A percentile compares a stretch with the other conserved stretches of the same genome.
These are phyloP conservation scores for Drosophila macrospina DNA, from an alignment of 2,888 invertebrate genomes.

Conservation along the genomic window DNA sequence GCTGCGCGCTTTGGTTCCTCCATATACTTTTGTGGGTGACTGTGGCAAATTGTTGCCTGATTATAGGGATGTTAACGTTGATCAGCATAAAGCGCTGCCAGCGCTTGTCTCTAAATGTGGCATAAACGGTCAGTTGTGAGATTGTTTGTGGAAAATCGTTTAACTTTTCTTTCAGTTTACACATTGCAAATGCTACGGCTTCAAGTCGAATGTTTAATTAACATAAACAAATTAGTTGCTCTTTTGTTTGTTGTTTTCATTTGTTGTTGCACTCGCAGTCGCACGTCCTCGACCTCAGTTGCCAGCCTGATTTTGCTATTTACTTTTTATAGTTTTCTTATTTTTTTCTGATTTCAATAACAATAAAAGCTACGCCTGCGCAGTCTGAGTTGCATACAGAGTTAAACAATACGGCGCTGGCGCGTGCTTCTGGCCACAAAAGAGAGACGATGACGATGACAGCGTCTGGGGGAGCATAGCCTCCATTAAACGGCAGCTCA, in stretches of 20 bases:
- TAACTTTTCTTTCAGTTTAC: slow-evolving; percentile 2
- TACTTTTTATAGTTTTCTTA: slow-evolving; percentile 13
- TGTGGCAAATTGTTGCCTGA: slow-evolving; percentile 71
- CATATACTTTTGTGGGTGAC: slow-evolving; percentile 66
- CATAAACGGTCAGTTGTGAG: slow-evolving; percentile 41
- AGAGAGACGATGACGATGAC: slow-evolving; percentile 45
- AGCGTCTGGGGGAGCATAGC: slow-evolving; percentile 44
- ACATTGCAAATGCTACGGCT: background rate
- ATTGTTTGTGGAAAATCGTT: slow-evolving; percentile 3
- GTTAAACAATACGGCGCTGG: slow-evolving; percentile 59
- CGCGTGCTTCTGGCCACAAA: slow-evolving; percentile 66
- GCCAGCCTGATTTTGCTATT: slow-evolving; percentile 30
- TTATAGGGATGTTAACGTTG: slow-evolving; percentile 64
- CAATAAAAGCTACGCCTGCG: slow-evolving; percentile 62
- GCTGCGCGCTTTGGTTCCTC: slow-evolving; percentile 11
- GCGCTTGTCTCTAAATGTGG: slow-evolving; percentile 50
- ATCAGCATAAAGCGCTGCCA: slow-evolving; percentile 33
- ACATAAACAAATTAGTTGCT: background rate
- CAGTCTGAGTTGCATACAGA: slow-evolving; percentile 26
- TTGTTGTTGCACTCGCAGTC: too few relatives aligned
- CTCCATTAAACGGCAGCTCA: slow-evolving; percentile 60
- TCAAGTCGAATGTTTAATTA: slow-evolving; percentile 22
- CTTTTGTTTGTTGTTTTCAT: too few relatives aligned
- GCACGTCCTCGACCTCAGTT: slow-evolving; percentile 68
- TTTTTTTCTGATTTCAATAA: slow-evolving; percentile 50